These are phyloP conservation scores for Chiroxiphia lanceolata DNA, from an alignment of 2,797 vertebrate species.

Conservation along the genomic window DNA sequence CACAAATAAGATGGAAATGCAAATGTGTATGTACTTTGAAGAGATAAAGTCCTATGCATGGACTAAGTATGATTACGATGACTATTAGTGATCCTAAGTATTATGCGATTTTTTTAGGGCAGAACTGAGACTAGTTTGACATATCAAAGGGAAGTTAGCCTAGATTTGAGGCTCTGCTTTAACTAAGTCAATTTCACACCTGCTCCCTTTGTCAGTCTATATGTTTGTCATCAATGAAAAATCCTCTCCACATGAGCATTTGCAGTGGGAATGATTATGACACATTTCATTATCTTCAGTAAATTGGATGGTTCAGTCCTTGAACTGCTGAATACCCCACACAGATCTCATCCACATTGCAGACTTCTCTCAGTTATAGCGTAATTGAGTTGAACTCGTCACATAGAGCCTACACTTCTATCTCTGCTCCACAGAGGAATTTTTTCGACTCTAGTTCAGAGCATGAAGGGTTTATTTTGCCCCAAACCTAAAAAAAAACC, in stretches of 20 bases:
- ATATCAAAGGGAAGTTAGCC: slow-evolving; percentile 29
- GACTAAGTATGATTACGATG: neutral
- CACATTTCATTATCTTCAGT: slow-evolving; percentile 65
- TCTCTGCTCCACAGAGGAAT: neutral
- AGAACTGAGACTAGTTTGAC: slow-evolving; percentile 9
- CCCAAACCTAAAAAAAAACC: neutral
- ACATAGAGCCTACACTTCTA: neutral
- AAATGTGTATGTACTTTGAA: neutral
- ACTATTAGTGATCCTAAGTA: neutral
- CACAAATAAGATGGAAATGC: neutral
- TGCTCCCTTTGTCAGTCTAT: slow-evolving; percentile 62
- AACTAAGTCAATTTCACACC: slow-evolving; percentile 64
- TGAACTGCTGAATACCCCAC: slow-evolving; percentile 49
- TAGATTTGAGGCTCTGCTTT: slow-evolving; percentile 27
- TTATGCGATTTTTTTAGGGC: neutral
- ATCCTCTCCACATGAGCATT: slow-evolving; percentile 42
- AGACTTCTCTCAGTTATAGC: slow-evolving; percentile 34
- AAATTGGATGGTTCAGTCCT: slow-evolving; percentile 57
- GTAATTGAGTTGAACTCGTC: slow-evolving; percentile 50
- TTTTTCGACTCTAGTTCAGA: neutral
- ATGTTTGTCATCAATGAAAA: slow-evolving; percentile 68
- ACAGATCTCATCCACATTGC: slow-evolving; percentile 5
- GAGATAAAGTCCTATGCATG: neutral
- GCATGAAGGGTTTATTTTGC: neutral
- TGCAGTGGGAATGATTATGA: slow-evolving; percentile 63